Percentiles rank a stretch among this genome's conserved stretches.
phyloP scores from a whole-genome alignment of 2,888 invertebrate species.

The Gortyna flavago region DNA sequence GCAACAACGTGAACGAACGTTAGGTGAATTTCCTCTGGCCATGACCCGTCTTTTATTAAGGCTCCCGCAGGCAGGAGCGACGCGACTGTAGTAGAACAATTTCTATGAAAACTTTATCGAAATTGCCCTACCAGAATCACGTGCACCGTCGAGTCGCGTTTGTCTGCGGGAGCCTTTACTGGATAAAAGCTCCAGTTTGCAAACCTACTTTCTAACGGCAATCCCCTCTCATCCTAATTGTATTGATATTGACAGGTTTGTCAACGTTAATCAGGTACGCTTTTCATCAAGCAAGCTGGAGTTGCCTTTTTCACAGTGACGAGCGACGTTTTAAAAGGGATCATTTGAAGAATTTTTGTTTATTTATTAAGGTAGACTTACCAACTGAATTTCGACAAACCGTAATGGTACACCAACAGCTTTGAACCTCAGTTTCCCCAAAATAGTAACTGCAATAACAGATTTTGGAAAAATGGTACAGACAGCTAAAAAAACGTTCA shows the following conservation, averaged over 20 bases:
- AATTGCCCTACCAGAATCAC: not conserved
- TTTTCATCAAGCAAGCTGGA: conserved; percentile 22
- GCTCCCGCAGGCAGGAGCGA: not conserved
- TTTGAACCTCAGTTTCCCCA: no score
- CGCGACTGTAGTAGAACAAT: not conserved
- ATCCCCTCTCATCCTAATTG: conserved; percentile 9
- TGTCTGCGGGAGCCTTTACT: not conserved
- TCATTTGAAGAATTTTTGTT: not conserved
- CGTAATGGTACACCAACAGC: no score
- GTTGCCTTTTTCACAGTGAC: not conserved
- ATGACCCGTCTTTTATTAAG: conserved; percentile 29
- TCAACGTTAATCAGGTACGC: conserved; percentile 27
- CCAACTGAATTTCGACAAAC: no score
- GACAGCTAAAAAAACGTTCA: no score
- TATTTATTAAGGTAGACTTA: no score
- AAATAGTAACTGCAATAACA: no score
- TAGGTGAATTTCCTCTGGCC: not conserved
- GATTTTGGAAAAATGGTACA: no score
- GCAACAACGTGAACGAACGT: not conserved
- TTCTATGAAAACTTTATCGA: not conserved
- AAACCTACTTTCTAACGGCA: conserved; percentile 23
- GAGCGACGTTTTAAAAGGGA: not conserved
- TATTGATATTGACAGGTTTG: conserved; percentile 44
- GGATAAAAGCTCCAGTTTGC: conserved; percentile 15
- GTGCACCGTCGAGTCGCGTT: not conserved